These are phyloP conservation scores for Archips crataeganus DNA, from an alignment of 2,888 invertebrate species.

Conservation along the genomic window DNA sequence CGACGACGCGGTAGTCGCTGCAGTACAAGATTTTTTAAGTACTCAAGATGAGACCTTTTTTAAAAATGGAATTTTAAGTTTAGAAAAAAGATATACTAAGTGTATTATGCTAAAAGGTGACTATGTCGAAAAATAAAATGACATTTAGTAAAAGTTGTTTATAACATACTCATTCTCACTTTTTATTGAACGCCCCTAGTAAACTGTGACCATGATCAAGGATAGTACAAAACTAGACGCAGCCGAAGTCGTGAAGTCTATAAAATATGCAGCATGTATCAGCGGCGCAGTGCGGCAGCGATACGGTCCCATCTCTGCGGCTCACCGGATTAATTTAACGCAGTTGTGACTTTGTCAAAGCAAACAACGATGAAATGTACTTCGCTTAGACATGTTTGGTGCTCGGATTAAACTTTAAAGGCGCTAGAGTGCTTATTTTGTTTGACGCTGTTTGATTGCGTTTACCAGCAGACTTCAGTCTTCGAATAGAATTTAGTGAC, in stretches of 20 bases:
- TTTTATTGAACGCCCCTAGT: no score
- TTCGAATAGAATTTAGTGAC: background rate
- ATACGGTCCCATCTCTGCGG: constrained; percentile 63
- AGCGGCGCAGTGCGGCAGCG: constrained; percentile 76
- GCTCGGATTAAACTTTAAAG: constrained; percentile 59
- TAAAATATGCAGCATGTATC: constrained; percentile 81
- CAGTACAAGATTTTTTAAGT: no score
- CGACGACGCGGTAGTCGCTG: no score
- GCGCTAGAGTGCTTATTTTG: constrained; percentile 45
- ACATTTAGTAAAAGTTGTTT: no score
- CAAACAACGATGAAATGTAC: constrained; percentile 69
- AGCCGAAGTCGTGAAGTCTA: constrained; percentile 62
- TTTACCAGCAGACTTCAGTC: constrained; percentile 27
- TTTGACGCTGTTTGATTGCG: constrained; percentile 42
- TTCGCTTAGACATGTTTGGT: constrained; percentile 56
- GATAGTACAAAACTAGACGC: constrained; percentile 51
- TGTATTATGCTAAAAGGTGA: no score
- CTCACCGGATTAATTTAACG: constrained; percentile 60
- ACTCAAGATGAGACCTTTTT: no score
- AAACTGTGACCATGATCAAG: constrained; percentile 3
- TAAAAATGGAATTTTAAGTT: no score
- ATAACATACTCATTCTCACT: no score
- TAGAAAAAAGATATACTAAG: no score
- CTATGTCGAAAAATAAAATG: no score
- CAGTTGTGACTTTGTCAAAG: constrained; percentile 69